These are phyloP conservation scores for Deilephila porcellus DNA, from an alignment of 2,888 invertebrate species.

Conservation along the genomic window DNA sequence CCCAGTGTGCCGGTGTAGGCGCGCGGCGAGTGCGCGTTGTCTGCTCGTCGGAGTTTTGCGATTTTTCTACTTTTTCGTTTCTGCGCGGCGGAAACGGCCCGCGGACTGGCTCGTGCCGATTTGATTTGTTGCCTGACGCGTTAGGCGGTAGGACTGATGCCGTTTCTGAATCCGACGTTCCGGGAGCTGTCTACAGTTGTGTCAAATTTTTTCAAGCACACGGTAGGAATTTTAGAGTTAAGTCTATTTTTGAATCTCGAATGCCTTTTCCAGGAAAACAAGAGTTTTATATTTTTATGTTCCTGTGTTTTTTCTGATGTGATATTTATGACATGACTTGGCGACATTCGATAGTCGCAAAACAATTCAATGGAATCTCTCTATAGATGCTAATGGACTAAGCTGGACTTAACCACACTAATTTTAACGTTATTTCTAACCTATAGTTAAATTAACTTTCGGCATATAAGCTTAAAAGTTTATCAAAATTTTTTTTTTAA, in stretches of 20 bases:
- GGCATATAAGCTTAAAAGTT: neutral
- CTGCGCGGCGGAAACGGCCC: neutral
- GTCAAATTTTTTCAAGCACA: slow-evolving; percentile 26
- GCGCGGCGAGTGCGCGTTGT: slow-evolving; percentile 5
- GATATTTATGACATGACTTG: neutral
- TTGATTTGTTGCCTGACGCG: slow-evolving; percentile 16
- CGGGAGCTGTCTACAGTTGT: slow-evolving; percentile 23
- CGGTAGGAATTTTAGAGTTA: slow-evolving; percentile 13
- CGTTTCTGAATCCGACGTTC: slow-evolving; percentile 6
- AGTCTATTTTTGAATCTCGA: slow-evolving; percentile 22
- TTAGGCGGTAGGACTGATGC: slow-evolving; percentile 20
- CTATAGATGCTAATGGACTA: neutral
- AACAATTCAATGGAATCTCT: neutral
- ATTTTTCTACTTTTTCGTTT: slow-evolving; percentile 1
- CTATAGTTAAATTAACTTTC: neutral
- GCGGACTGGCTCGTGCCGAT: neutral
- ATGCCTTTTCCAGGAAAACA: slow-evolving; percentile 5
- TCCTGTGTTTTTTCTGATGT: neutral
- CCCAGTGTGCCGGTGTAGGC: slow-evolving; percentile 33
- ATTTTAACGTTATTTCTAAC: neutral
- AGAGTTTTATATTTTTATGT: neutral
- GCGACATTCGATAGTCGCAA: neutral
- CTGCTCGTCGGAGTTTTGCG: neutral
- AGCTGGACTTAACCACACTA: neutral
- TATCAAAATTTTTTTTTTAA: neutral